Conservation (phyloP, 2,113 vertebrate species). For the Grammomys dolichurus region DNA sequence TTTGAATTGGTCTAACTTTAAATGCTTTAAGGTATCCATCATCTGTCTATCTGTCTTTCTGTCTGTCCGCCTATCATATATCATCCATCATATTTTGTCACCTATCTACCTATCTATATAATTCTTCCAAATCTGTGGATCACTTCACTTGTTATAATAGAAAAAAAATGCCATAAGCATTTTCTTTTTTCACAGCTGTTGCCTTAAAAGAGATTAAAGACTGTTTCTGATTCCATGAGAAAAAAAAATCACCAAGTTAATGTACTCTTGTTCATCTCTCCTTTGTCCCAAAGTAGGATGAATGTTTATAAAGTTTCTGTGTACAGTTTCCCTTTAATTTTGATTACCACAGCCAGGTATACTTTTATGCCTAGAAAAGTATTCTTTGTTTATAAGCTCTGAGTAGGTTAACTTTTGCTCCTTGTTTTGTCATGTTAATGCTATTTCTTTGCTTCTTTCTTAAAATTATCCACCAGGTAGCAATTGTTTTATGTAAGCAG, state of each 20-base stretch:
- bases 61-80: background rate
- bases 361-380: background rate
- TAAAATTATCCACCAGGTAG: conserved; percentile 32
- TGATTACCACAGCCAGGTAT: background rate
- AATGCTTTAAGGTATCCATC: background rate
- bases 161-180: background rate
- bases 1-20: background rate
- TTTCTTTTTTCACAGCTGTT: background rate
- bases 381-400: background rate
- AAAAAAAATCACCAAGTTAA: background rate
- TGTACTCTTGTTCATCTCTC: background rate
- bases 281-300: background rate
- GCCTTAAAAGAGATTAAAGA: background rate
- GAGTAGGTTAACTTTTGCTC: background rate
- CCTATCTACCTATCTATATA: background rate
- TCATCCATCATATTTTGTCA: background rate
- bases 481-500: background rate
- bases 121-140: background rate
- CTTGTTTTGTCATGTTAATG: background rate
- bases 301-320: background rate
- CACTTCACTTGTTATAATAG: background rate
- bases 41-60: background rate
- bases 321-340: background rate
- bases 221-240: background rate
- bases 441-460: background rate